Conservation (phyloP, 37 sponge, comb jelly and placozoan species). For the Agelas oroides region DNA sequence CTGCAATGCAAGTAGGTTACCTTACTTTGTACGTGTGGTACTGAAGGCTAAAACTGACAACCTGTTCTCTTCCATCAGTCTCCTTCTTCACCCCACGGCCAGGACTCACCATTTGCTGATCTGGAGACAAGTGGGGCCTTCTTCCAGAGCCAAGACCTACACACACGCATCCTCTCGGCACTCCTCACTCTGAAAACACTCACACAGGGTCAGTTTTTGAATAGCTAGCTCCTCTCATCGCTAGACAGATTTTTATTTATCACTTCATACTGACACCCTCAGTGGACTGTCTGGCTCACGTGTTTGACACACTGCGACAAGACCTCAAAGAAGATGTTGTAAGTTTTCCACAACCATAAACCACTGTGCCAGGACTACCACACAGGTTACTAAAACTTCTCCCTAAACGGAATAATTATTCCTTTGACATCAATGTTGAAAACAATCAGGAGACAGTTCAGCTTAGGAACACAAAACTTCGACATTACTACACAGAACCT, state of each 20-base stretch:
- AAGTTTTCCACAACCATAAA: neutral
- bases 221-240: neutral
- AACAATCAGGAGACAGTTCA: too few species aligned
- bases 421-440: too few species aligned
- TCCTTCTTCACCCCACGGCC: too few species aligned
- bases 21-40: too few species aligned
- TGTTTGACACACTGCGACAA: constrained; percentile 46
- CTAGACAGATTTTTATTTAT: too few species aligned
- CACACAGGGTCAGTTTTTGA: constrained; percentile 14
- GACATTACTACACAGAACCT: too few species aligned
- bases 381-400: constrained; percentile 18
- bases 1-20: neutral
- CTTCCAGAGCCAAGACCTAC: neutral
- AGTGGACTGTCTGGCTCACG: constrained; percentile 49
- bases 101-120: too few species aligned
- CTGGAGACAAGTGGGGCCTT: neutral
- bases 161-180: constrained; percentile 16
- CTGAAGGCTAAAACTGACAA: too few species aligned
- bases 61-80: too few species aligned
- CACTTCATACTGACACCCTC: too few species aligned
- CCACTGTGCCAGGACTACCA: neutral
- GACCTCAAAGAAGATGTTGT: constrained; percentile 56
- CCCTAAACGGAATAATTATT: too few species aligned
- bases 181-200: constrained; percentile 20
- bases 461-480: too few species aligned